A percentile compares a stretch with the other conserved stretches of the same genome.
These are phyloP conservation scores for Neotoma lepida DNA, from an alignment of 2,113 vertebrate genomes.

Conservation along the genomic window DNA sequence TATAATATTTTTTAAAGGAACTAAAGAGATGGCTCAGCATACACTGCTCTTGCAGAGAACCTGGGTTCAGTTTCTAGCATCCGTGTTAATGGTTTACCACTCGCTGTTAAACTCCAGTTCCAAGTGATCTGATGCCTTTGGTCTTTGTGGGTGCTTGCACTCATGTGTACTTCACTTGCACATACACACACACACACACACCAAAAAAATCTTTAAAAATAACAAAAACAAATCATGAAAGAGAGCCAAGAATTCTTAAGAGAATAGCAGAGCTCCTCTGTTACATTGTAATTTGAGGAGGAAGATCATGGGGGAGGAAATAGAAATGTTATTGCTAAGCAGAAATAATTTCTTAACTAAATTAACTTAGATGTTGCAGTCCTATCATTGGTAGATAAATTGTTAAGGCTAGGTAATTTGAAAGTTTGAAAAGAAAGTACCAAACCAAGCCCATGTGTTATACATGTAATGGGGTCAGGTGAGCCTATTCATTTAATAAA, in stretches of 20 bases:
- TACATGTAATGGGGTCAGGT: too few relatives aligned
- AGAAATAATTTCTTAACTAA: conserved; percentile 34
- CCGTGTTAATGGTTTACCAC: background rate
- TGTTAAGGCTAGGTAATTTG: background rate
- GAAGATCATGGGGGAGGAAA: background rate
- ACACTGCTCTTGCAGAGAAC: background rate
- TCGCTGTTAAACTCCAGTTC: background rate
- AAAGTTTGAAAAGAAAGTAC: background rate
- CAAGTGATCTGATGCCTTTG: background rate
- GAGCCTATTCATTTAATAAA: background rate
- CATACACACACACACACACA: background rate
- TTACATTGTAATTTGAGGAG: background rate
- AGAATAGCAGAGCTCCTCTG: background rate
- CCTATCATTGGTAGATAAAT: background rate
- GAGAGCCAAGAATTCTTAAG: background rate
- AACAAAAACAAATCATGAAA: background rate
- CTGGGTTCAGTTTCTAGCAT: background rate
- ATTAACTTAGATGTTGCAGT: background rate
- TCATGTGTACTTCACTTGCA: background rate
- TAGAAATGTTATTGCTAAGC: background rate
- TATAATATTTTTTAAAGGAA: background rate
- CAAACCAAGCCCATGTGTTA: background rate
- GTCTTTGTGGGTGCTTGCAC: background rate
- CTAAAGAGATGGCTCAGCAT: background rate
- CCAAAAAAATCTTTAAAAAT: background rate